Evolutionary conservation across 2,888 invertebrate genomes (phyloP), one percentile per base, ranked within the genome.

Genomic region (Drosophila mimica): DNA sequence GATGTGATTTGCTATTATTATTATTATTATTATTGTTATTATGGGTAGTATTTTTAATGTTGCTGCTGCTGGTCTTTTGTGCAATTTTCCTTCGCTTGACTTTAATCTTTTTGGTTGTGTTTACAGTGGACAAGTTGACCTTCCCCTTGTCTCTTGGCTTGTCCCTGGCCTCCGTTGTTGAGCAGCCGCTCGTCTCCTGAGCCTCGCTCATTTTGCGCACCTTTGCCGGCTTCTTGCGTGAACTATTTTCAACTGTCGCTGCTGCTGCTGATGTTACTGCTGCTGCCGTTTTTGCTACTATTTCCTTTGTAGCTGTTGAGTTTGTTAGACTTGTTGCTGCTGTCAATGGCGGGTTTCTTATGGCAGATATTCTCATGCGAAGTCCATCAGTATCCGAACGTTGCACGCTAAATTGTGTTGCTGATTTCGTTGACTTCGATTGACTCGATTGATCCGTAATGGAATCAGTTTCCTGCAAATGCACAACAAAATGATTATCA

Each of bases 341-440:
- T 70, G 63, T 72, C 56, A 34, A 34, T 66, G 76, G 69, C 66
- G 70, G 81, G 69, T 75, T 79, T 53, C 74, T 72, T 70, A 93
- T 92, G 20, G 93, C 93, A 17, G 93, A 93, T 67, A 93, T 93
- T 91, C 91, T 93, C 93, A 93, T 93, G 57, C 93, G 91, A 40
- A 93, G 83, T 43, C 93, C 92, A 82, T 91, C 93, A 20, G 89
- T 89, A 77, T 93, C 93, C 57, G 93, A 92, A 74, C 93, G 92
- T 66, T 89, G 92, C 62, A 92, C 91, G 76, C 92, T 92, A 65
- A 92, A 92, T 75, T 92, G 92, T 66, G 92, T 93, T 56, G 92
- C 78, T 69, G 91, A 79, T 75, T 88, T 87, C 48, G 85, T 81
- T 60, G 86, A 86, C 72, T 90, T 90, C 60, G 91, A 84, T 59